Conservation (phyloP, 2,113 vertebrate species). For the cattle (Bos taurus) region ARS-UCD2.0 NC_037337.1:84182501-84183000, state of each 20-base stretch:
- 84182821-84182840: conserved; percentile 26
- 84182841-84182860: conserved; percentile 41
- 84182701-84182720: conserved; percentile 72
- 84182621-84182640: conserved; percentile 60
- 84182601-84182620: conserved; percentile 76
- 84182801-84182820: conserved; percentile 63
- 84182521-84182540: conserved; percentile 80
- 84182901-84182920: conserved; percentile 56
- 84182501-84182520: conserved; percentile 80
- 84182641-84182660: conserved; percentile 60
- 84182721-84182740: conserved; percentile 63
- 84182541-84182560: conserved; percentile 87
- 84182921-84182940: conserved; percentile 61
- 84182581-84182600: conserved; percentile 81
- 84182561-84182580: conserved; percentile 83
- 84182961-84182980: conserved; percentile 51
- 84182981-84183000: conserved; percentile 34
- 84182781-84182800: conserved; percentile 74
- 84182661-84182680: conserved; percentile 59
- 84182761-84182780: conserved; percentile 73
- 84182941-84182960: conserved; percentile 71
- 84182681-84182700: conserved; percentile 70
- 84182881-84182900: conserved; percentile 49
- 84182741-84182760: conserved; percentile 53
- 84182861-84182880: conserved; percentile 45